These are phyloP conservation scores for Pseudeuparius sepicola DNA, from an alignment of 2,888 invertebrate genomes.

Conservation along the genomic window DNA sequence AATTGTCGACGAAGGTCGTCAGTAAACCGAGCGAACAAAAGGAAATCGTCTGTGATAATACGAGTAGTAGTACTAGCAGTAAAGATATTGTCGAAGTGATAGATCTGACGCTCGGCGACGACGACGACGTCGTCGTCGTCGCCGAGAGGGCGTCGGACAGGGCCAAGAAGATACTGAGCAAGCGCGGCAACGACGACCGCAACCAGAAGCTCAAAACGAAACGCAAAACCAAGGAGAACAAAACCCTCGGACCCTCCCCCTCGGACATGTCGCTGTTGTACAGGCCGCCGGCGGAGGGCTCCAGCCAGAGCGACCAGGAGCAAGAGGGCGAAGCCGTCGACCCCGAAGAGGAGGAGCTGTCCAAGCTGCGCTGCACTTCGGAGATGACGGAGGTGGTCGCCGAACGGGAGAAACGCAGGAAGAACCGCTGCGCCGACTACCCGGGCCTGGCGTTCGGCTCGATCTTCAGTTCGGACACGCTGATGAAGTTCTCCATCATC, in stretches of 20 bases:
- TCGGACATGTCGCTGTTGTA: slow-evolving; percentile 33
- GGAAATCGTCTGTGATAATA: neutral
- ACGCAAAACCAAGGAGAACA: slow-evolving; percentile 15
- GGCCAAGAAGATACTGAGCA: slow-evolving; percentile 17
- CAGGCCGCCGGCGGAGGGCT: slow-evolving; percentile 40
- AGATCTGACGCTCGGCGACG: slow-evolving; percentile 39
- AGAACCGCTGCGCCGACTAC: slow-evolving; percentile 79
- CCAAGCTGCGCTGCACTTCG: slow-evolving; percentile 78
- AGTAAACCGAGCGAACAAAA: neutral
- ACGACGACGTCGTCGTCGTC: slow-evolving; percentile 28
- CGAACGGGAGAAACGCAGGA: slow-evolving; percentile 64
- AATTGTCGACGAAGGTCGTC: slow-evolving; percentile 24
- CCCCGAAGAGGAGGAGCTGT: slow-evolving; percentile 69
- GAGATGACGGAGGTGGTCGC: slow-evolving; percentile 82
- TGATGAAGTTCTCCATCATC: slow-evolving; percentile 97
- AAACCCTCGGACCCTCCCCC: slow-evolving; percentile 4
- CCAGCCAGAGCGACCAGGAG: slow-evolving; percentile 43
- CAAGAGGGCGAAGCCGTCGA: slow-evolving; percentile 47
- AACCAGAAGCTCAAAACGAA: slow-evolving; percentile 24
- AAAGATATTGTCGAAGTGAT: slow-evolving; percentile 34
- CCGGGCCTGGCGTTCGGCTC: slow-evolving; percentile 86
- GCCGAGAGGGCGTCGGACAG: slow-evolving; percentile 17
- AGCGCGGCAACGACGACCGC: slow-evolving; percentile 21
- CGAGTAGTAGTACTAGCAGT: slow-evolving; percentile 10
- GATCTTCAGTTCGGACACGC: slow-evolving; percentile 90